Conservation (phyloP, 2,113 vertebrate genomes). For the Syrrhaptes paradoxus region DNA sequence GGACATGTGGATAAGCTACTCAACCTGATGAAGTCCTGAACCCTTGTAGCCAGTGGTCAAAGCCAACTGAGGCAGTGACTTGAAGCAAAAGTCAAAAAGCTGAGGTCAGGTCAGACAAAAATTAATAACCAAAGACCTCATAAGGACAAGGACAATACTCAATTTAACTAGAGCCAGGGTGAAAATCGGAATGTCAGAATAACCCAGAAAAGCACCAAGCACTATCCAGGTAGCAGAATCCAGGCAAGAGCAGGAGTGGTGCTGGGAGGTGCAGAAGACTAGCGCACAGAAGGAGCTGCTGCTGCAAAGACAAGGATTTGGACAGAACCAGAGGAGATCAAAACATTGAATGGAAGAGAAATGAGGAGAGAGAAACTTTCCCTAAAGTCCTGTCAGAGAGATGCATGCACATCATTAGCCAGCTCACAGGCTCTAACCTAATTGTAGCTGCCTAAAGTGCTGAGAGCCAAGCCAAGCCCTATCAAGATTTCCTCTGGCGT, state of each 20-base stretch:
- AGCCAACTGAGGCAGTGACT: background rate
- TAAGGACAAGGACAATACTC: background rate
- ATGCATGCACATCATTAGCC: accelerated
- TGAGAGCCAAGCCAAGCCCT: background rate
- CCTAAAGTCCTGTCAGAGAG: background rate
- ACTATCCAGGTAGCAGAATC: background rate
- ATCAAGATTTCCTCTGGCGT: background rate
- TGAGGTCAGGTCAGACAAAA: background rate
- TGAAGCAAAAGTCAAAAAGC: background rate
- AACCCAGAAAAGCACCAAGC: background rate
- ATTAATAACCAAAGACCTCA: background rate
- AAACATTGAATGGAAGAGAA: background rate
- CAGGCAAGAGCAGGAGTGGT: background rate
- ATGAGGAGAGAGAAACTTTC: background rate
- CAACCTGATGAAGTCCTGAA: background rate
- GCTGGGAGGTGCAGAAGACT: background rate
- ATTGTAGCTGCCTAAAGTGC: background rate
- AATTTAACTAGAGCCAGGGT: background rate
- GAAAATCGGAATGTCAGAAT: background rate
- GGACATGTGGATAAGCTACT: background rate
- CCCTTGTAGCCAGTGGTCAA: background rate
- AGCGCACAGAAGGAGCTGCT: background rate
- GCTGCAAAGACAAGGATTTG: background rate
- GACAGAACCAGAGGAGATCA: background rate
- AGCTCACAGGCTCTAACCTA: background rate